phyloP scores from a whole-genome alignment of 2,113 vertebrate species.

The human (Homo sapiens) region GRCh38 chrX:126535501-126536000 shows the following conservation, averaged over 20 bases:
- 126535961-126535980: neutral
- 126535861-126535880: neutral
- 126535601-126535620: neutral
- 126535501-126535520: conserved; percentile 2
- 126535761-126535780: neutral
- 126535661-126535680: neutral
- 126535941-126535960: neutral
- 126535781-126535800: neutral
- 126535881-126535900: neutral
- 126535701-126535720: neutral
- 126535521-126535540: neutral
- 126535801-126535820: neutral
- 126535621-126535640: neutral
- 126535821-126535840: neutral
- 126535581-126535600: neutral
- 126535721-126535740: neutral
- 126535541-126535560: neutral
- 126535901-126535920: neutral
- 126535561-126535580: neutral
- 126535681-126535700: neutral
- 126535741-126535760: neutral
- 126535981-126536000: neutral
- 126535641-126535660: neutral
- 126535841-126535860: neutral
- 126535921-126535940: neutral